These are phyloP conservation scores for Drosophila anomelani DNA, from an alignment of 2,888 invertebrate genomes.

Conservation along the genomic window DNA sequence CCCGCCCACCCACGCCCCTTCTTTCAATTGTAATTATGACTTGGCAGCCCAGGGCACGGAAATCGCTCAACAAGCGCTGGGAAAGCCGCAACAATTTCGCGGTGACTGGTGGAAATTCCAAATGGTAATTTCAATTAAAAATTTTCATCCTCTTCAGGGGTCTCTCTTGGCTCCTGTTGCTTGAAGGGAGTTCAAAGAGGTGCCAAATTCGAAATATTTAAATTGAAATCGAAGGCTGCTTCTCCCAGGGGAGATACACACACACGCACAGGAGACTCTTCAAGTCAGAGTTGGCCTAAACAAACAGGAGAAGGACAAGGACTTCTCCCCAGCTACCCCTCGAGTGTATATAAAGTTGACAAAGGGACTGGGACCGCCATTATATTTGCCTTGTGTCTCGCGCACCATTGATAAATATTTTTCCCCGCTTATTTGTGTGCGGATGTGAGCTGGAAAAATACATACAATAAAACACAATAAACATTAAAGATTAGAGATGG, in stretches of 20 bases:
- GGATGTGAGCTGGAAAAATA: slow-evolving; percentile 59
- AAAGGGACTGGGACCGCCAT: slow-evolving; percentile 28
- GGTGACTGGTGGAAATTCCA: slow-evolving; percentile 55
- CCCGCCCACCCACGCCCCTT: slow-evolving; percentile 2
- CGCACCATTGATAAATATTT: slow-evolving; percentile 62
- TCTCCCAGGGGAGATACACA: background rate
- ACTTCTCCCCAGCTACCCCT: background rate
- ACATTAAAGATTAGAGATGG: slow-evolving; percentile 11
- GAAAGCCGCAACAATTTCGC: slow-evolving; percentile 45
- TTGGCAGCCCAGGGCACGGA: slow-evolving; percentile 51
- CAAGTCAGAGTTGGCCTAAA: slow-evolving; percentile 36
- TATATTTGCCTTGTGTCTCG: slow-evolving; percentile 39
- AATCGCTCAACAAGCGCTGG: slow-evolving; percentile 16
- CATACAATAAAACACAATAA: slow-evolving; percentile 62
- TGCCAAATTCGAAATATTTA: slow-evolving; percentile 46
- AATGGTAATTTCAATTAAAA: slow-evolving; percentile 76
- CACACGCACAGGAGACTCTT: slow-evolving; percentile 10
- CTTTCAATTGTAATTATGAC: slow-evolving; percentile 54
- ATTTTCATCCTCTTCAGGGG: slow-evolving; percentile 33
- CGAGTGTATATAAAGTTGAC: slow-evolving; percentile 18
- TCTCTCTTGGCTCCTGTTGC: slow-evolving; percentile 10
- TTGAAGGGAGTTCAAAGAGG: slow-evolving; percentile 48
- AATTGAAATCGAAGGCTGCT: slow-evolving; percentile 38
- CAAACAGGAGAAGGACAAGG: slow-evolving; percentile 19
- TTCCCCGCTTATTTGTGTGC: slow-evolving; percentile 43